Evolutionary conservation across 2,113 vertebrate species (phyloP).

Genomic region (Syrmaticus mikado): DNA sequence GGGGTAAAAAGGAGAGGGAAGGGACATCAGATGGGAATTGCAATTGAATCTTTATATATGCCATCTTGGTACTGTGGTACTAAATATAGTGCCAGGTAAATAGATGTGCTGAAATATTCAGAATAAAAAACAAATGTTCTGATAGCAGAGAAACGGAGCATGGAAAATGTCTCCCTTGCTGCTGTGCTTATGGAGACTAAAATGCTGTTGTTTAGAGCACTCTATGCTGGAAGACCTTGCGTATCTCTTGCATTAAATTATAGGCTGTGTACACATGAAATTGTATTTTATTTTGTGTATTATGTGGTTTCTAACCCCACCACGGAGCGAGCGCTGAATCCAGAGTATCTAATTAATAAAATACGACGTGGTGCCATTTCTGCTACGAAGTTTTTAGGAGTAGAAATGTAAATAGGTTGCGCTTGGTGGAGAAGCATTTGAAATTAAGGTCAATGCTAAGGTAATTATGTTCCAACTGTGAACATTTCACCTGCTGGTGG

Average conservation of each 20-base stretch:
- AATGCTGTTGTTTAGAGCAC: constrained; percentile 78
- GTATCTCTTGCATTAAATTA: constrained; percentile 72
- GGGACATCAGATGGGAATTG: constrained; percentile 88
- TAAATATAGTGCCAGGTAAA: constrained; percentile 87
- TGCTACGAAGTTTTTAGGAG: not conserved
- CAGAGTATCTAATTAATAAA: constrained; percentile 62
- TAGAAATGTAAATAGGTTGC: not conserved
- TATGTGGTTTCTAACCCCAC: not conserved
- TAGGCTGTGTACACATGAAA: constrained; percentile 34
- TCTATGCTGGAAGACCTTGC: constrained; percentile 60
- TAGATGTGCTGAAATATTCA: constrained; percentile 87
- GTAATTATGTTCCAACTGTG: not conserved
- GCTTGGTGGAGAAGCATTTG: not conserved
- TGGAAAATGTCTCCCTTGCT: constrained; percentile 64
- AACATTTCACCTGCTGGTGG: not conserved
- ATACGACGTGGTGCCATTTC: constrained; percentile 2
- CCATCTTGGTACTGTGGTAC: constrained; percentile 84
- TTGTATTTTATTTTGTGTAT: constrained; percentile 26
- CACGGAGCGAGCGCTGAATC: not conserved
- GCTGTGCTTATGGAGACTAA: constrained; percentile 16
- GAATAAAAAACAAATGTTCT: constrained; percentile 88
- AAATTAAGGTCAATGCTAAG: constrained; percentile 10
- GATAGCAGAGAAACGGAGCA: constrained; percentile 75
- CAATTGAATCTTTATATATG: constrained; percentile 88
- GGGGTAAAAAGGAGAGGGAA: constrained; percentile 86